Conservation (phyloP, 53 echinoderm and acorn worm genomes). For the Patiria pectinifera region DNA sequence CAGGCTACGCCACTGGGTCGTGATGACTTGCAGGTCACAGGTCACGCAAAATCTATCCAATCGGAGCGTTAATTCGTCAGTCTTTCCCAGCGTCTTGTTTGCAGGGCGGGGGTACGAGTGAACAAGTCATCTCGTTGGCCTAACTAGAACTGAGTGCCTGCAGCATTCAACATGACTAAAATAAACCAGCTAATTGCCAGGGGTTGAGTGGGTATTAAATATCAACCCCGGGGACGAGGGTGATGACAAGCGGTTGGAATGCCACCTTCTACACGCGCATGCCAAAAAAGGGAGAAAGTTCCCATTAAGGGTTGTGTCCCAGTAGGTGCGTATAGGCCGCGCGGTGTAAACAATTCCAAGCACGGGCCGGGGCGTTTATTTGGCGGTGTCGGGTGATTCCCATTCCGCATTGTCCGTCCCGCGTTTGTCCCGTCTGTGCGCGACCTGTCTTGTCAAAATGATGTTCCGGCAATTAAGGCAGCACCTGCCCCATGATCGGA, state of each 20-base stretch:
- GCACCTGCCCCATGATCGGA: constrained; percentile 14
- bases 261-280: not conserved
- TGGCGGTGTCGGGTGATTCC: constrained; percentile 7
- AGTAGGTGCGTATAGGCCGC: not conserved
- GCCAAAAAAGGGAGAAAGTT: not conserved
- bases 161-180: not conserved
- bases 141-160: no score
- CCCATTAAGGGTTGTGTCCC: not conserved
- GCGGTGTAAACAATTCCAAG: not conserved
- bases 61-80: no score
- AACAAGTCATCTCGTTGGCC: no score
- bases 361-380: not conserved
- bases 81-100: no score
- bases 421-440: not conserved
- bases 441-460: not conserved
- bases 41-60: no score
- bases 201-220: not conserved
- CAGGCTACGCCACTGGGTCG: no score
- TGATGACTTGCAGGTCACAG: no score
- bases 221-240: no score
- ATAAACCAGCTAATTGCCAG: not conserved
- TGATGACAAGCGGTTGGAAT: no score
- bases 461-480: constrained; percentile 26
- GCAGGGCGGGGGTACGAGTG: no score
- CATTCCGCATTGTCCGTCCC: not conserved